phyloP scores from a whole-genome alignment of 2,113 vertebrate species.

The Rutilus rutilus region DNA sequence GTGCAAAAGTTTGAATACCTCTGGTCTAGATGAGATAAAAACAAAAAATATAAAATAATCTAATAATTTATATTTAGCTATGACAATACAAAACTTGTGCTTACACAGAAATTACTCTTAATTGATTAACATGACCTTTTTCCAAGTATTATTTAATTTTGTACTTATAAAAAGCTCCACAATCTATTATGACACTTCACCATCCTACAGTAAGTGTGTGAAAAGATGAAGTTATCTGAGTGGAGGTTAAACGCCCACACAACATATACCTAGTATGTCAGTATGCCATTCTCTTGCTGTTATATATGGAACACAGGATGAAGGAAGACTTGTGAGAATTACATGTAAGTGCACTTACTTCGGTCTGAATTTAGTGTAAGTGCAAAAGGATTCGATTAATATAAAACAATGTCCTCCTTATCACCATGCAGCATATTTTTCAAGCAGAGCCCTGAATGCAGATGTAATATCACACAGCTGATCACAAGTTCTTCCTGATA shows the following conservation, averaged over 20 bases:
- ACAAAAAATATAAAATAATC: too few relatives aligned
- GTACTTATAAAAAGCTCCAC: neutral
- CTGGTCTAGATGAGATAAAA: too few relatives aligned
- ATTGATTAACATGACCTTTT: neutral
- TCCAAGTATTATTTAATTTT: neutral
- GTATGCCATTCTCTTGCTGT: neutral
- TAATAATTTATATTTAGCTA: too few relatives aligned
- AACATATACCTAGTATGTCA: neutral
- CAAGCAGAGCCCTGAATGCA: neutral
- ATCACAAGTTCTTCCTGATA: neutral
- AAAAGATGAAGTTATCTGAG: neutral
- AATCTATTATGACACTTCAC: neutral
- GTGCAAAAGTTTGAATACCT: too few relatives aligned
- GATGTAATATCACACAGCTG: neutral
- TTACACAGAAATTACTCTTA: too few relatives aligned
- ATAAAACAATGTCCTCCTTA: neutral
- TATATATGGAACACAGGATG: slow-evolving; percentile 16
- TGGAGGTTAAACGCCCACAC: neutral
- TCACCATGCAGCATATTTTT: neutral
- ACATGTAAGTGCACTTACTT: neutral
- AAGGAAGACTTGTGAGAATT: neutral
- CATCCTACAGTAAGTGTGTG: neutral
- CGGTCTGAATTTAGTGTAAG: neutral
- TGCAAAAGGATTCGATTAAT: neutral
- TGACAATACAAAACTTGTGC: too few relatives aligned